Base-by-base conservation (phyloP, 2,113 vertebrate genomes). In the Anhinga rufa region DNA sequence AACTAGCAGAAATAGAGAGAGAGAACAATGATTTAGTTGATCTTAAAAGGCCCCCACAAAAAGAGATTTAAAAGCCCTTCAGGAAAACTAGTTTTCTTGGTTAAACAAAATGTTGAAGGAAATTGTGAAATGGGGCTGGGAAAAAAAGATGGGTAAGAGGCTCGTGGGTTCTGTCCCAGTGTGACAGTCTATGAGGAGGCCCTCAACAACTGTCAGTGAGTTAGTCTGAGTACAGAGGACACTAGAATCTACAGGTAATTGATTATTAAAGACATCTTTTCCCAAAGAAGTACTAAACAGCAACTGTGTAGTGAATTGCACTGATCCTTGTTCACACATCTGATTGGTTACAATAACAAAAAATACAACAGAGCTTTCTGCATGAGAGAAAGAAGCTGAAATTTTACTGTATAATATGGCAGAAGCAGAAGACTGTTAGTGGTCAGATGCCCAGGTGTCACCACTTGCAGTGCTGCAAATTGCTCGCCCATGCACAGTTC, bases 401-500 rank as follows among this genome's bases (percentile, higher is more conserved):
- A 42, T 55, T 15, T 42, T 29, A 9, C 9, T 38, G 21, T 22
- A 4, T 14, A 5, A 19, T 17, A 17, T 1, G 22, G 12, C 14
- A 52, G 22, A 64, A 62, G 20, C 49, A 75, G 44, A 36, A 24
- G 22, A 8, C 6, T 8, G 16, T 18, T 17, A 25, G 36, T 5
- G 25, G 54, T 13, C 19, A 25, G 54, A 21, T 12, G 36, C 13
- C 31, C n/a, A 14, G 17, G 61, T 34, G 82, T 31, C 42, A 58
- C 29, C 71, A 5, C n/a, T 34, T 26, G 60, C 61, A 17, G 26
- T 21, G 38, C 16, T 44, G 48, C 36, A 52, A 6, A 18, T 25
- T 12, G 48, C 57, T 36, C 10, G 0, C 21, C n/a, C 28, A 4
- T 6, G 7, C 22, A 2, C 5, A 4, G 3, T 3, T 42, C 42